Evolutionary conservation across 1,140 invertebrate genomes (phyloP).

Genomic region (Pogonognathellus flavescens): DNA sequence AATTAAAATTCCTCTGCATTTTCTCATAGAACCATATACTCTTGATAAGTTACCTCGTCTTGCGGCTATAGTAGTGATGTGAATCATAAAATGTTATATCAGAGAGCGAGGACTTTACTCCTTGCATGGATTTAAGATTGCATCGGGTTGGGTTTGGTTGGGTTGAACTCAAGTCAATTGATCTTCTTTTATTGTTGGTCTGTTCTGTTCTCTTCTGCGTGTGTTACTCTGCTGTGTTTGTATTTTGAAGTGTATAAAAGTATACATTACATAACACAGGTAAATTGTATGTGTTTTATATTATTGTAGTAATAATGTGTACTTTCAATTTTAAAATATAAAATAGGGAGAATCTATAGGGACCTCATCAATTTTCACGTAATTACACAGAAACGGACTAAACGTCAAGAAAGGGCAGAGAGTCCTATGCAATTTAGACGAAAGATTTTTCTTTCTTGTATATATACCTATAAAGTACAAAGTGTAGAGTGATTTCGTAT

Average conservation of each 20-base stretch:
- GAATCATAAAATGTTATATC: no score
- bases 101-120: no score
- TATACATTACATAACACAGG: no score
- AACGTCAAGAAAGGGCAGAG: conserved; percentile 32
- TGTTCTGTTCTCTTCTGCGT: neutral
- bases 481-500: no score
- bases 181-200: neutral
- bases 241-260: neutral
- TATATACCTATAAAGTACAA: neutral
- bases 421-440: neutral
- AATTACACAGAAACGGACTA: conserved; percentile 33
- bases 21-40: neutral
- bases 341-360: neutral
- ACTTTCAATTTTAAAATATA: conserved; percentile 18
- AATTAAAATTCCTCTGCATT: conserved; percentile 37
- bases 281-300: neutral
- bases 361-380: conserved; percentile 42
- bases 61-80: neutral
- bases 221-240: neutral
- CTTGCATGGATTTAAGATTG: no score
- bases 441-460: neutral
- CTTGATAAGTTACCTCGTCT: neutral
- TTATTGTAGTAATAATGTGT: neutral
- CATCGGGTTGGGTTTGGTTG: no score
- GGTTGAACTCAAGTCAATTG: neutral